A percentile compares a stretch with the other conserved stretches of the same genome.
Conservation (phyloP, 1,140 invertebrate species). For the Aplysia californica region DNA sequence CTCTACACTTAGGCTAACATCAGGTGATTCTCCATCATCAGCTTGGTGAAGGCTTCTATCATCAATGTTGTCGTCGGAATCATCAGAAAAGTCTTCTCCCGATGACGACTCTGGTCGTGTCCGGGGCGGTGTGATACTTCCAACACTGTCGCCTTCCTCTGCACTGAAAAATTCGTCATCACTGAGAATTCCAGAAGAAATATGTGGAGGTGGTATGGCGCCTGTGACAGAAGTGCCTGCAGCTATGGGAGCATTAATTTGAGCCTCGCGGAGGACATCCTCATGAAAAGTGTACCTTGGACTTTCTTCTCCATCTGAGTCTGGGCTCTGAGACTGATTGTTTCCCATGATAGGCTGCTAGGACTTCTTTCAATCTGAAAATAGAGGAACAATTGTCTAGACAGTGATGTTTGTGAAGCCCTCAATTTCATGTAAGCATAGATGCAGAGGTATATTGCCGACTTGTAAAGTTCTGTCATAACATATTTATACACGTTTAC, state of each 20-base stretch:
- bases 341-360: constrained; percentile 21
- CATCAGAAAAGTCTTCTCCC: constrained; percentile 1
- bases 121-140: constrained; percentile 12
- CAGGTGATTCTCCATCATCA: background rate
- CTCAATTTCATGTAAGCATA: too few relatives aligned
- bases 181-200: too few relatives aligned
- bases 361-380: too few relatives aligned
- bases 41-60: background rate
- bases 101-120: constrained; percentile 23
- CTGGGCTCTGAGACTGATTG: constrained; percentile 13
- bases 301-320: background rate
- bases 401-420: too few relatives aligned
- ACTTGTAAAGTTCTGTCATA: too few relatives aligned
- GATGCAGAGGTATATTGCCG: too few relatives aligned
- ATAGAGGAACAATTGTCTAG: too few relatives aligned
- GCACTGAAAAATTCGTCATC: constrained; percentile 18
- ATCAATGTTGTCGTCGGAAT: background rate
- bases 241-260: background rate
- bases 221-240: background rate
- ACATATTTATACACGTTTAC: too few relatives aligned
- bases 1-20: background rate
- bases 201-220: too few relatives aligned
- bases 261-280: background rate
- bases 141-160: constrained; percentile 6
- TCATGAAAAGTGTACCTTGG: constrained; percentile 15